Percentiles rank a stretch among this genome's conserved stretches.
Conservation (phyloP, 2,888 invertebrate genomes). For the Auanema freiburgensis region DNA sequence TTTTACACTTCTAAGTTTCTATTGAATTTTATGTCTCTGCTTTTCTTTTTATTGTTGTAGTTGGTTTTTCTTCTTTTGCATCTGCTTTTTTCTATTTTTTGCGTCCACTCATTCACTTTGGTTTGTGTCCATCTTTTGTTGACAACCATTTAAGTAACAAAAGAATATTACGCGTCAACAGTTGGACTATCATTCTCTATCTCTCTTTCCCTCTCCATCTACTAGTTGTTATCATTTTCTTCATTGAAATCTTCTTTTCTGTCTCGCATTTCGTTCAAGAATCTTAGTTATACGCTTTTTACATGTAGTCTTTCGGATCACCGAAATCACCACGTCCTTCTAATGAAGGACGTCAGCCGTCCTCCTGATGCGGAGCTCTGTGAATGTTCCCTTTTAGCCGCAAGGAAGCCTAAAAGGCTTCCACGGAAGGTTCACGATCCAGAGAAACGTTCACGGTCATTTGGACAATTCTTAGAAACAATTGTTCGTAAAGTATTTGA, state of each 20-base stretch:
- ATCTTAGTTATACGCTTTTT: slow-evolving; percentile 1
- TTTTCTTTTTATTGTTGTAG: no score
- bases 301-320: slow-evolving; percentile 10
- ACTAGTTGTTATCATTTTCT: slow-evolving; percentile 2
- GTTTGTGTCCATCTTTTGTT: slow-evolving; percentile 6
- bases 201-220: slow-evolving; percentile 8
- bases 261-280: no score
- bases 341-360: slow-evolving; percentile 35
- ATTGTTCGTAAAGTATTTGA: slow-evolving; percentile 51
- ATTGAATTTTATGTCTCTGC: no score
- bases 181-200: not conserved
- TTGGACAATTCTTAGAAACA: slow-evolving; percentile 41
- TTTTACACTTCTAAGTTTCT: no score
- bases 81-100: not conserved
- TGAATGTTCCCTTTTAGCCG: slow-evolving; percentile 39
- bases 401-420: slow-evolving; percentile 22
- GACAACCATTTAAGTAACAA: not conserved
- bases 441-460: slow-evolving; percentile 21
- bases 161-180: no score
- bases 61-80: slow-evolving; percentile 1
- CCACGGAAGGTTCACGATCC: slow-evolving; percentile 13
- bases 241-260: not conserved
- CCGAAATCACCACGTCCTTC: slow-evolving; percentile 22
- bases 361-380: slow-evolving; percentile 48
- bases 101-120: no score